Evolutionary conservation across 2,797 vertebrate species (phyloP).

Genomic region (Spea hammondii): DNA sequence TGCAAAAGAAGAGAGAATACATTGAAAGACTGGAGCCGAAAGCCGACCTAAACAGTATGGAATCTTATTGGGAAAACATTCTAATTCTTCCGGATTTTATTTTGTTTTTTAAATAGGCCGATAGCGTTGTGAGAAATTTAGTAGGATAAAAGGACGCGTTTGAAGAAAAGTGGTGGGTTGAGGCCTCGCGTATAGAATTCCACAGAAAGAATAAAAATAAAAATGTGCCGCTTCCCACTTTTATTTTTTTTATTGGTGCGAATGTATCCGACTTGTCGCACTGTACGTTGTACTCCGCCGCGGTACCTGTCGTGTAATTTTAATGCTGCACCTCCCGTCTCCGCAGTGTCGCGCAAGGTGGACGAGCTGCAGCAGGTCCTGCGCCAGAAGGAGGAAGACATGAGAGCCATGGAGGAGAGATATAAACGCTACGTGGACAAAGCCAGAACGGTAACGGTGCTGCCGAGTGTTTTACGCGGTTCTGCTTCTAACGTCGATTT

Average conservation of each 20-base stretch:
- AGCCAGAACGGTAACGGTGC: slow-evolving; percentile 72
- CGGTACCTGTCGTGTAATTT: neutral
- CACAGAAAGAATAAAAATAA: too few species aligned
- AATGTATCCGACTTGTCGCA: too few species aligned
- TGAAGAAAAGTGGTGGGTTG: too few species aligned
- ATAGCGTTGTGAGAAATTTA: too few species aligned
- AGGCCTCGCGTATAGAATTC: too few species aligned
- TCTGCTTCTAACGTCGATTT: neutral
- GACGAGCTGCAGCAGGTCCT: slow-evolving; percentile 82
- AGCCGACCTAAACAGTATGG: slow-evolving; percentile 72
- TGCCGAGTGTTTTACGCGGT: neutral
- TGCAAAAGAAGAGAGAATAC: slow-evolving; percentile 84
- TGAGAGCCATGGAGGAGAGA: slow-evolving; percentile 87
- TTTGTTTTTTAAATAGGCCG: too few species aligned
- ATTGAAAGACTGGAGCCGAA: slow-evolving; percentile 84
- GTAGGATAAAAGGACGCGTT: too few species aligned
- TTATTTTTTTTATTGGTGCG: too few species aligned
- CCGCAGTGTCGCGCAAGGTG: slow-evolving; percentile 77
- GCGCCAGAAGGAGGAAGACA: slow-evolving; percentile 84
- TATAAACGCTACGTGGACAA: slow-evolving; percentile 84
- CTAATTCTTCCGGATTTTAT: too few species aligned
- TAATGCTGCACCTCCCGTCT: neutral
- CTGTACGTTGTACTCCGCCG: too few species aligned
- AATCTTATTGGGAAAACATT: neutral
- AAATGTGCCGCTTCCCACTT: neutral